Conservation (phyloP, 2,797 vertebrate species). For the Sebastes trivittatus region DNA sequence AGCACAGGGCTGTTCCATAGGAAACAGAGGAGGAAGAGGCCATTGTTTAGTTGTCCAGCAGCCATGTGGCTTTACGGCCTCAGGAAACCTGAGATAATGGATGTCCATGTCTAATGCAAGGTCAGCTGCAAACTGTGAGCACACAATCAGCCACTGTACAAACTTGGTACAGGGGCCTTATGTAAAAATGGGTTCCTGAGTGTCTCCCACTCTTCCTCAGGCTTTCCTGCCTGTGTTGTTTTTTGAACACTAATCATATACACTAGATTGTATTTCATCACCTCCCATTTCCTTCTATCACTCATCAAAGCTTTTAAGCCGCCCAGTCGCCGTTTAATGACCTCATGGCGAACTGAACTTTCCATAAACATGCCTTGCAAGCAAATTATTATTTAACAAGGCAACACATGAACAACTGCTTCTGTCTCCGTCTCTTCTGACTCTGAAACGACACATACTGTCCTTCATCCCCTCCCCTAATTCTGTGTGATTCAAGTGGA, state of each 20-base stretch:
- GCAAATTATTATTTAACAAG: constrained; percentile 7
- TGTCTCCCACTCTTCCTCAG: constrained; percentile 52
- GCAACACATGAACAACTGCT: not conserved
- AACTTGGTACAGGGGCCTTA: constrained; percentile 45
- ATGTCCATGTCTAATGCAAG: constrained; percentile 67
- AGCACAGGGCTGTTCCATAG: constrained; percentile 57
- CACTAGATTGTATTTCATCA: constrained; percentile 29
- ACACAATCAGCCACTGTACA: constrained; percentile 44
- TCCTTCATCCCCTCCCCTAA: not conserved
- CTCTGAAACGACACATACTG: not conserved
- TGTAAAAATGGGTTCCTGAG: constrained; percentile 67
- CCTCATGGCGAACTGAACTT: constrained; percentile 18
- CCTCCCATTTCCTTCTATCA: constrained; percentile 43
- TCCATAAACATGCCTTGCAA: constrained; percentile 25
- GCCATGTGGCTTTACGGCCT: constrained; percentile 65
- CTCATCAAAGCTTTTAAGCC: constrained; percentile 48
- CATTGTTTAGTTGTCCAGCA: constrained; percentile 79
- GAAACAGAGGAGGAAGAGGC: constrained; percentile 78
- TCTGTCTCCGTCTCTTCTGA: not conserved
- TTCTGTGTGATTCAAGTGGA: not conserved
- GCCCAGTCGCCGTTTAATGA: constrained; percentile 19
- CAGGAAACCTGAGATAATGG: constrained; percentile 81
- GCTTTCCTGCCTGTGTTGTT: constrained; percentile 53
- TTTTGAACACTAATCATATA: constrained; percentile 23
- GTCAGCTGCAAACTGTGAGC: constrained; percentile 63